Percentiles rank a stretch among this genome's conserved stretches.
phyloP scores from a whole-genome alignment of 2,888 invertebrate species.

The Cataglyphis livida region DNA sequence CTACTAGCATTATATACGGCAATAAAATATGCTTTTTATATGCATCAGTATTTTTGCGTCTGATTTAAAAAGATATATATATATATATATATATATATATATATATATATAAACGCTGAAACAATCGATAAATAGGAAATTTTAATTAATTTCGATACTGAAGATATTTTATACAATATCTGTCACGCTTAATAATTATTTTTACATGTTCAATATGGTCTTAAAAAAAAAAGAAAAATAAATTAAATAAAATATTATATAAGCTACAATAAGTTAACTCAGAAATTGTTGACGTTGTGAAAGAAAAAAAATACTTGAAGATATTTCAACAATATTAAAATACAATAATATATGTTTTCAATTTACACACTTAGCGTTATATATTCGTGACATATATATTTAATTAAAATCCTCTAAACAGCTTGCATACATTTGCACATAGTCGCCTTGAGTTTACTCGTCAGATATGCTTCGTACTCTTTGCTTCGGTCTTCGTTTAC shows the following conservation, averaged over 20 bases:
- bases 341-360: conserved; percentile 36
- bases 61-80: conserved; percentile 1
- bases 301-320: not conserved
- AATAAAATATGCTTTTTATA: conserved; percentile 67
- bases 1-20: conserved; percentile 53
- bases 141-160: not conserved
- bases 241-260: not conserved
- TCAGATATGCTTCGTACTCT: conserved; percentile 68
- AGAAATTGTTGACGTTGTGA: not conserved
- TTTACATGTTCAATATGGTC: not conserved
- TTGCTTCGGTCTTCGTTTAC: conserved; percentile 75
- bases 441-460: conserved; percentile 68
- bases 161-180: not conserved
- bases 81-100: not conserved
- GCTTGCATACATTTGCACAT: conserved; percentile 55
- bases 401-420: conserved; percentile 63
- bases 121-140: not conserved
- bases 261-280: not conserved
- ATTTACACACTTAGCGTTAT: conserved; percentile 46
- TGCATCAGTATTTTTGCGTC: conserved; percentile 59
- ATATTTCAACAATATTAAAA: not conserved
- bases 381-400: conserved; percentile 19
- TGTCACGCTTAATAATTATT: not conserved
- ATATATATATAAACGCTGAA: not conserved
- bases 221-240: not conserved